These are phyloP conservation scores for Chionodraco myersi DNA, from an alignment of 2,113 vertebrate species.

Conservation along the genomic window DNA sequence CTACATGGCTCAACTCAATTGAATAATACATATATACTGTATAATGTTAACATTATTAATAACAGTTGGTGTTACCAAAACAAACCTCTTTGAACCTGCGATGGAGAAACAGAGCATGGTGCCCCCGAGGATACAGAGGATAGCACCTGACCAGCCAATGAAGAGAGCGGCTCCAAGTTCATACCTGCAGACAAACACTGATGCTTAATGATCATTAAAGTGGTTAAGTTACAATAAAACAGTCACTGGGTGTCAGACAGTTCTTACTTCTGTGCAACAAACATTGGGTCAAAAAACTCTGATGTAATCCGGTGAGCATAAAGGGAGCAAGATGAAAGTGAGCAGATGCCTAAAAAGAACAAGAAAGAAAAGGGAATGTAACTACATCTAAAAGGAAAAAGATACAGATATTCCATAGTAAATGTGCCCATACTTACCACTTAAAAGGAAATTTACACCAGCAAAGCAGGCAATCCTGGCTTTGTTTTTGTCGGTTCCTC, in stretches of 20 bases:
- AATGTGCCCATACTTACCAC: conserved; percentile 83
- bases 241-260: neutral
- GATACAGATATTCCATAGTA: conserved; percentile 2
- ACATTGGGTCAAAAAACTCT: conserved; percentile 96
- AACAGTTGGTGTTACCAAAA: neutral
- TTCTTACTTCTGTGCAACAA: conserved; percentile 94
- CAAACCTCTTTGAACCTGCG: conserved; percentile 75
- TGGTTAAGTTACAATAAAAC: neutral
- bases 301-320: conserved; percentile 95
- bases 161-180: conserved; percentile 86
- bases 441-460: conserved; percentile 90
- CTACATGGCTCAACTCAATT: neutral
- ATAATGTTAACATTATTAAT: neutral
- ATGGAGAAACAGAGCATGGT: conserved; percentile 81
- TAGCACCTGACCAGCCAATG: conserved; percentile 86
- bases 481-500: conserved; percentile 92
- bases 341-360: conserved; percentile 88
- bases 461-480: conserved; percentile 90
- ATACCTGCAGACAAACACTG: conserved; percentile 73
- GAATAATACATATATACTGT: neutral
- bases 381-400: neutral
- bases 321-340: conserved; percentile 92
- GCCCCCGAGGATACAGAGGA: conserved; percentile 84
- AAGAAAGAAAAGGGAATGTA: neutral
- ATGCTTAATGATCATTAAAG: neutral